A percentile compares a stretch with the other conserved stretches of the same genome.
Conservation (phyloP, 2,113 vertebrate species). For the Chlamydotis undulata region DNA sequence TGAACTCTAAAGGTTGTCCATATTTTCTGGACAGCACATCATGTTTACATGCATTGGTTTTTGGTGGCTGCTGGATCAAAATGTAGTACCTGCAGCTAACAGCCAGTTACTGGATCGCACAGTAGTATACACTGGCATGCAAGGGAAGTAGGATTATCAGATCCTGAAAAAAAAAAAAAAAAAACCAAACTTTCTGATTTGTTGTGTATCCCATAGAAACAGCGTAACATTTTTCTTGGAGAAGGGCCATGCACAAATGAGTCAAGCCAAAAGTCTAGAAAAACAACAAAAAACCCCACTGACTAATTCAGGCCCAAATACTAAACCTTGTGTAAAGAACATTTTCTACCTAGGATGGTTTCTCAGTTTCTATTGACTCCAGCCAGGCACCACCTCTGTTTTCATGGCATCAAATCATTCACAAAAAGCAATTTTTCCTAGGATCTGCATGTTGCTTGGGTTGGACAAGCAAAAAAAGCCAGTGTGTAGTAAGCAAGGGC, state of each 20-base stretch:
- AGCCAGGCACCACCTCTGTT: background rate
- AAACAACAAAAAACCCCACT: background rate
- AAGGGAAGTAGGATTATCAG: background rate
- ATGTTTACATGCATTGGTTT: background rate
- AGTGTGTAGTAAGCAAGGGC: background rate
- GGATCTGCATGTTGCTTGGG: background rate
- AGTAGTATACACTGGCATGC: background rate
- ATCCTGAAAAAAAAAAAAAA: background rate
- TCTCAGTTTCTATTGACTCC: background rate
- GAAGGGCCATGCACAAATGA: background rate
- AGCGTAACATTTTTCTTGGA: slow-evolving; percentile 48
- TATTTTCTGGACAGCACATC: fast-evolving
- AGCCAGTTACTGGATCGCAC: background rate
- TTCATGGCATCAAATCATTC: background rate
- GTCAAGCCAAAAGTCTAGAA: slow-evolving; percentile 19
- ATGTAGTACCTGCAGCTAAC: background rate
- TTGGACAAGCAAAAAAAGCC: background rate
- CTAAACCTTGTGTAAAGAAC: background rate
- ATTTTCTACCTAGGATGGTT: slow-evolving; percentile 2
- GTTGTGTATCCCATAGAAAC: slow-evolving; percentile 49
- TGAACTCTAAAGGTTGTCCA: background rate
- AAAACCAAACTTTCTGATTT: background rate
- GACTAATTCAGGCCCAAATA: background rate
- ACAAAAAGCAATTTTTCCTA: background rate
- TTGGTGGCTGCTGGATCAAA: background rate